Base-by-base conservation (phyloP, 2,888 invertebrate species). In the Molanna angustata region DNA sequence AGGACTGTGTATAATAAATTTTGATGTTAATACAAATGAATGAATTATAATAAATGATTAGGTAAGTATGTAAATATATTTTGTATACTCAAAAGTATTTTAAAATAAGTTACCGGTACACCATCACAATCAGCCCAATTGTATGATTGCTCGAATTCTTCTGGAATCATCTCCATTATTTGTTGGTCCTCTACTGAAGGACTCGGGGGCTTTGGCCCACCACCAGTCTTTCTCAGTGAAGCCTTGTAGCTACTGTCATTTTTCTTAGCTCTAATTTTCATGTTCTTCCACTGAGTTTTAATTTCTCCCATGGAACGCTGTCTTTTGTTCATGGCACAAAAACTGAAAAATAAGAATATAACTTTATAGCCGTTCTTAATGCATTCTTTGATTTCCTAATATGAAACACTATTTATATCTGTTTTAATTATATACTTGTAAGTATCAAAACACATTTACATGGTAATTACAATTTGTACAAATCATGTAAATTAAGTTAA, bases 251-350 rank as follows among this genome's bases (percentile, higher is more conserved):
- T 37, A 18, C 37, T 37, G 17, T 37, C 37, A 11, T 11, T 37
- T 11, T 37, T 37, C 18, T 37, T 37, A 4, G 37, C 37, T 16
- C 17, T 37, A 16, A 37, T 37, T 37, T 37, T 37, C 17, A 16
- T 6, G 3, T 4, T 16, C 17, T 37, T 37, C 37, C 37, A 37
- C 17, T 37, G 37, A 37, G 37, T 3, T 37, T 37, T 37, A 6
- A 37, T 17, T 18, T 37, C 37, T 4, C 16, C 17, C 17, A 37
- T 6, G 17, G 6, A 17, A 6, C 37, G 16, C 18, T 16, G 17
- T 16, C 37, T 16, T 3, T 3, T 37, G 37, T 37, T 37, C 37
- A 37, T 37, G 4, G 11, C 16, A 16, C 18, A 17, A 11, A 37
- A 37, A 37, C 37, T 37, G n/a, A n/a, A n/a, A n/a, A n/a, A n/a